Conservation (phyloP, 2,888 invertebrate genomes). For the Tetrapedia diversipes region DNA sequence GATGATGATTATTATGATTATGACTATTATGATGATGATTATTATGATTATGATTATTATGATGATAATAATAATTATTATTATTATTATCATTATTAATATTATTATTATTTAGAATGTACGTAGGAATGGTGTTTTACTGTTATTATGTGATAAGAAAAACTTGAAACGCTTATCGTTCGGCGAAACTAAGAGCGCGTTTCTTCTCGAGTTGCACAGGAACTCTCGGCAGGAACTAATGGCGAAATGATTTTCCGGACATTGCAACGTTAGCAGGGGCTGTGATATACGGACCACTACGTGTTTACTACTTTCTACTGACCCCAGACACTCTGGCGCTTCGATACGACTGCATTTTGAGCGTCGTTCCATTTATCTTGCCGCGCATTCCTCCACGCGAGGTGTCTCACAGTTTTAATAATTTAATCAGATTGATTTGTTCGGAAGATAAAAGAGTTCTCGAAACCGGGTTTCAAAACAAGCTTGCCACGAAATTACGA, state of each 20-base stretch:
- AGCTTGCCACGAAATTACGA: no score
- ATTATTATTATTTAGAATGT: no score
- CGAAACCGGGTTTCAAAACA: no score
- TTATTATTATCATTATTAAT: no score
- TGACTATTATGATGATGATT: no score
- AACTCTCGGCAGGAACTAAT: conserved; percentile 28
- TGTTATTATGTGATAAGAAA: not conserved
- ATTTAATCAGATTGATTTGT: conserved; percentile 32
- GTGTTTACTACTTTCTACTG: conserved; percentile 55
- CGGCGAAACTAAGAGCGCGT: not conserved
- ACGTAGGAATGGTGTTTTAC: no score
- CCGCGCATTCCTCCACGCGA: conserved; percentile 20
- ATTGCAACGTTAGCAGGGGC: conserved; percentile 6
- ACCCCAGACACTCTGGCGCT: conserved; percentile 63
- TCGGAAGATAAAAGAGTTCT: no score
- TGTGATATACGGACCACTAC: conserved; percentile 28
- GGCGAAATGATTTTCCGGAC: conserved; percentile 34
- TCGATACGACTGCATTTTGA: conserved; percentile 52
- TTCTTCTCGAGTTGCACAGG: not conserved
- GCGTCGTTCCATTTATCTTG: conserved; percentile 42
- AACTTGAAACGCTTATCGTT: not conserved
- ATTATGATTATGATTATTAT: no score
- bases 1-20: no score
- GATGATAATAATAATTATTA: no score
- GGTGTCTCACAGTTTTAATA: conserved; percentile 29